Evolutionary conservation across 2,113 vertebrate genomes (phyloP), one percentile per base, ranked within the genome.

Genomic region (Elephas maximus): DNA sequence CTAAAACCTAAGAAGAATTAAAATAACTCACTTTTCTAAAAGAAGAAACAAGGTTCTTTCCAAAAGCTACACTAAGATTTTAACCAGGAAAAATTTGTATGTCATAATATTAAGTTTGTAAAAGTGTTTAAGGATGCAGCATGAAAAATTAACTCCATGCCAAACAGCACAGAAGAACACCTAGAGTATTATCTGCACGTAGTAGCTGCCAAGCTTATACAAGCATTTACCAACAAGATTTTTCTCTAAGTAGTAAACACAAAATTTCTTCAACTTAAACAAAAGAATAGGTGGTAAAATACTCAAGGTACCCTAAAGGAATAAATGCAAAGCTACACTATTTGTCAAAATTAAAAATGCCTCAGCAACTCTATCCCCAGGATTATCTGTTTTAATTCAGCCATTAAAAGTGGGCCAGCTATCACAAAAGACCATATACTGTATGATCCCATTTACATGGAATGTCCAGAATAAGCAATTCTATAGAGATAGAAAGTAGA

Each of bases 21-120:
- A 92, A 81, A 78, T 53, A 83, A 78, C 3, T 17, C 5, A 73
- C 8, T 81, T 94, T 45, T 83, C 77, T 81, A 92, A 96, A 21
- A 83, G 2, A 0, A 41, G 37, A 89, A 83, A 80, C 8, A 96
- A 83, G 53, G 45, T 0, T 41, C 3, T 78, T 77, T 3, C 23
- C 44, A 79, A 94, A 97, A 89, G 60, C 53, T 48, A 91, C 18
- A 79, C 62, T 41, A 85, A 88, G 3, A 91, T 86, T 91, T 93
- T 90, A 77, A 51, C 23, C 28, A 86, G 44, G 77, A 44, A 20
- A 48, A 91, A 93, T 85, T 8, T 84, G 2, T n/a, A 78, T 79
- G 44, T 53, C 62, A 85, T 62, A 53, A 26, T 17, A 57, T 18
- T 63, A 44, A 4, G 6, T 41, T 88, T 79, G 18, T 73, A 60